A percentile compares a stretch with the other conserved stretches of the same genome.
Conservation (phyloP, 2,797 vertebrate species). For the Phrynocephalus guinanensis region DNA sequence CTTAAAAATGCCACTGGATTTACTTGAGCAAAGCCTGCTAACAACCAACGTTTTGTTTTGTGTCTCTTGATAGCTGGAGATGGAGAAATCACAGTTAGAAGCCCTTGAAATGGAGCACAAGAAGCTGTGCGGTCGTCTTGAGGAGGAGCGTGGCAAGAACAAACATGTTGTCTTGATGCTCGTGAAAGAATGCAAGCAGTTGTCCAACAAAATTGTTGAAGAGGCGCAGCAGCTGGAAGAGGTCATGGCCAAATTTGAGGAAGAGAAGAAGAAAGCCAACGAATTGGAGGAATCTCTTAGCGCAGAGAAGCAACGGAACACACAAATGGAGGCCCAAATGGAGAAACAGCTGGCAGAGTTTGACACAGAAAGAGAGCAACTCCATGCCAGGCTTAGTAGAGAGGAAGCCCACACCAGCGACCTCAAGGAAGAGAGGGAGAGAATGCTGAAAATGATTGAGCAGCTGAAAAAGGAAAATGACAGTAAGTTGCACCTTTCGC, state of each 20-base stretch:
- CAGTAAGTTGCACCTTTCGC: constrained; percentile 75
- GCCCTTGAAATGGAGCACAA: constrained; percentile 93
- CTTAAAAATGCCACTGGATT: constrained; percentile 2
- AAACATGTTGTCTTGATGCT: constrained; percentile 97
- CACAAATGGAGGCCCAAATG: constrained; percentile 97
- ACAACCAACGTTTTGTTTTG: constrained; percentile 53
- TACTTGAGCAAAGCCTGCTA: constrained; percentile 17
- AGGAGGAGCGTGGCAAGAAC: constrained; percentile 95
- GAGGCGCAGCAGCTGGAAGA: constrained; percentile 94
- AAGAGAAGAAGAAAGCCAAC: constrained; percentile 84
- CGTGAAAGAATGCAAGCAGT: constrained; percentile 95
- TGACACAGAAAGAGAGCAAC: constrained; percentile 93
- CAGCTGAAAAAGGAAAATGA: constrained; percentile 88
- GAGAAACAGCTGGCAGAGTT: constrained; percentile 97
- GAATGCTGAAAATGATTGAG: constrained; percentile 90
- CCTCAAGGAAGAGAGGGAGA: constrained; percentile 87
- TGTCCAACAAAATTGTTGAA: constrained; percentile 91
- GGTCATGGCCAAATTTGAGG: constrained; percentile 86
- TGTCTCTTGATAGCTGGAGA: constrained; percentile 87
- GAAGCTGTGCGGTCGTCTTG: constrained; percentile 89
- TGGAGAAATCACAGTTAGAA: constrained; percentile 95
- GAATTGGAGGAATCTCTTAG: constrained; percentile 88
- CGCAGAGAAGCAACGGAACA: constrained; percentile 84
- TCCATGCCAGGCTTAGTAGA: constrained; percentile 89
- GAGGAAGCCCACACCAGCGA: constrained; percentile 86